Base-by-base conservation (phyloP, 2,888 invertebrate species). In the Caenorhabditis sp. region DNA sequence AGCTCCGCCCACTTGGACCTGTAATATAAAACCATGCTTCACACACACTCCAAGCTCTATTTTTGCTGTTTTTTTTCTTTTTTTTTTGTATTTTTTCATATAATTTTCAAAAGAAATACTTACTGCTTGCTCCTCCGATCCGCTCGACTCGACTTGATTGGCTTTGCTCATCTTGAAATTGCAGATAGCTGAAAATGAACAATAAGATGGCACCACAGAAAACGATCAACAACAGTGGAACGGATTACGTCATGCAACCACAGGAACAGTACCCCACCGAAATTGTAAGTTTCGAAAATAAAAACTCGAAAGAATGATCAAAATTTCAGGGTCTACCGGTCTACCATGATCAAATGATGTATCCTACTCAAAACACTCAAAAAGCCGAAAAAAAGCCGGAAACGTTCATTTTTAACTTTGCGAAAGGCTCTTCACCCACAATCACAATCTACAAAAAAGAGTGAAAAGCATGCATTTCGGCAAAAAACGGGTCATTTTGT, bases 1-100 rank as follows among this genome's bases (percentile, higher is more conserved):
- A 19, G 61, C 61, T 41, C 61, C 61, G 22, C 61, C 61, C 16
- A 61, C 41, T 61, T 61, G 61, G 6, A 38, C 22, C 61, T 61
- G 24, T 1, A 61, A 41, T 44, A n/a, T n/a, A n/a, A n/a, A n/a
- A n/a, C n/a, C n/a, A n/a, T n/a, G n/a, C n/a, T n/a, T n/a, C n/a
- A n/a, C n/a, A n/a, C n/a, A n/a, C n/a, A n/a, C n/a, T n/a, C n/a
- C n/a, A n/a, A n/a, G n/a, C n/a, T n/a, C n/a, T n/a, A n/a, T n/a
- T n/a, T n/a, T n/a, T n/a, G n/a, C n/a, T n/a, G n/a, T n/a, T n/a
- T n/a, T n/a, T n/a, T n/a, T n/a, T n/a, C n/a, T n/a, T n/a, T n/a
- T n/a, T n/a, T n/a, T n/a, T n/a, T n/a, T n/a, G n/a, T n/a, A n/a
- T n/a, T n/a, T n/a, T n/a, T n/a, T n/a, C n/a, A n/a, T n/a, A n/a